Evolutionary conservation across 2,113 vertebrate genomes (phyloP), one percentile per base, ranked within the genome.

Genomic region (Syngnathus floridae): DNA sequence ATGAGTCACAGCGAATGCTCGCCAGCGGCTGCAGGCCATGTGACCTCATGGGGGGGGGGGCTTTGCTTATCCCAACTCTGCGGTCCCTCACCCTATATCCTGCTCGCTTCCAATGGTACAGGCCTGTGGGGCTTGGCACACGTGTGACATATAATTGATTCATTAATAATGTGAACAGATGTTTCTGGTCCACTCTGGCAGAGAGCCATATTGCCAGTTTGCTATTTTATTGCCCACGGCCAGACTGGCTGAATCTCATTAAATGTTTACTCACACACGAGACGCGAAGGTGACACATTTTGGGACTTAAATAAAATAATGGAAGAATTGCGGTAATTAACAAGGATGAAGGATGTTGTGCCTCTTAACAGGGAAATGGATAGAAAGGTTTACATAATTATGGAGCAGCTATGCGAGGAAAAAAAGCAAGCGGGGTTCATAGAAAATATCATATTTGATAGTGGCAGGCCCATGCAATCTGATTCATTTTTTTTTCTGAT

Each of bases 151-250:
- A 79, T 87, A 90, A 90, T 83, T 89, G 87, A 89, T 89, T 90
- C 84, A 86, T 90, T 88, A 90, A 88, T 90, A 89, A 89, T 86
- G 81, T 71, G 87, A 88, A 73, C 88, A 90, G 88, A 90, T 90
- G 90, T 89, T 89, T 76, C 67, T 65, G 79, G 87, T 84, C 80
- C 65, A 58, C 72, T 59, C 55, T 80, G 88, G 85, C 77, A 21
- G 59, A 41, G 10, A 46, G 78, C 78, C 72, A 84, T 49, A 64
- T 84, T 26, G 67, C 71, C 64, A 49, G 75, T 71, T 72, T 40
- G 65, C 64, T 70, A 58, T 69, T 82, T 77, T 62, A 70, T 54
- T 66, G 73, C 71, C 71, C 71, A 56, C 65, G 58, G 62, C 67
- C 58, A 75, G 84, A 66, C 73, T 74, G 69, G 59, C 76, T 61